phyloP scores from a whole-genome alignment of 2,888 invertebrate species.

The Mellilla xanthometata region DNA sequence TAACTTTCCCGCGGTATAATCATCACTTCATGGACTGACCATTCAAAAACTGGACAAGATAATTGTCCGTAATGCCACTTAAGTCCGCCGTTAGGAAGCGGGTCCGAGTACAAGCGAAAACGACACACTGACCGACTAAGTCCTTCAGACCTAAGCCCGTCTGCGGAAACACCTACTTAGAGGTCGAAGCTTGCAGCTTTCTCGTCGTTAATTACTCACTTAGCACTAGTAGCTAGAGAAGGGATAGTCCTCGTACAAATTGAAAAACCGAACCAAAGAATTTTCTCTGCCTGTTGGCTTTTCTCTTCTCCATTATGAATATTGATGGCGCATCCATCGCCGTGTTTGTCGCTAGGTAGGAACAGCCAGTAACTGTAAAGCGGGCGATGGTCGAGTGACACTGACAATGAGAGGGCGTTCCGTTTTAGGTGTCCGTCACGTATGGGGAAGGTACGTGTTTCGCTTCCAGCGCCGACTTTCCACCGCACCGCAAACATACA shows the following conservation, averaged over 20 bases:
- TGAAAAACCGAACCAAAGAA: conserved; percentile 11
- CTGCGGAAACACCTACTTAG: conserved; percentile 55
- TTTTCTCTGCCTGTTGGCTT: conserved; percentile 30
- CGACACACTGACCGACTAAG: conserved; percentile 66
- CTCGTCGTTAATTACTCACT: conserved; percentile 53
- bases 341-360: conserved; percentile 55
- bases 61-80: conserved; percentile 44
- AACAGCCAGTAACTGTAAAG: conserved; percentile 74
- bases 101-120: conserved; percentile 35
- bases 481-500: conserved; percentile 49
- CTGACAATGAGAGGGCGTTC: conserved; percentile 67
- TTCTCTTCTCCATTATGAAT: conserved; percentile 66
- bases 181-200: conserved; percentile 47
- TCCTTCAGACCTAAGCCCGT: conserved; percentile 50
- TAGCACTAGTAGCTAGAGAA: conserved; percentile 8
- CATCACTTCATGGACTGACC: conserved; percentile 28
- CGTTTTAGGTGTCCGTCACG: conserved; percentile 67
- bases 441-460: conserved; percentile 62
- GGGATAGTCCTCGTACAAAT: conserved; percentile 2
- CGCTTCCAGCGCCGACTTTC: conserved; percentile 58
- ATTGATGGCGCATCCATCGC: conserved; percentile 62
- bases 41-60: conserved; percentile 45
- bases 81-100: conserved; percentile 37
- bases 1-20: conserved; percentile 57
- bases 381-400: conserved; percentile 71